These are phyloP conservation scores for Aphelenchoides avenae DNA, from an alignment of 1,140 invertebrate genomes.

Conservation along the genomic window DNA sequence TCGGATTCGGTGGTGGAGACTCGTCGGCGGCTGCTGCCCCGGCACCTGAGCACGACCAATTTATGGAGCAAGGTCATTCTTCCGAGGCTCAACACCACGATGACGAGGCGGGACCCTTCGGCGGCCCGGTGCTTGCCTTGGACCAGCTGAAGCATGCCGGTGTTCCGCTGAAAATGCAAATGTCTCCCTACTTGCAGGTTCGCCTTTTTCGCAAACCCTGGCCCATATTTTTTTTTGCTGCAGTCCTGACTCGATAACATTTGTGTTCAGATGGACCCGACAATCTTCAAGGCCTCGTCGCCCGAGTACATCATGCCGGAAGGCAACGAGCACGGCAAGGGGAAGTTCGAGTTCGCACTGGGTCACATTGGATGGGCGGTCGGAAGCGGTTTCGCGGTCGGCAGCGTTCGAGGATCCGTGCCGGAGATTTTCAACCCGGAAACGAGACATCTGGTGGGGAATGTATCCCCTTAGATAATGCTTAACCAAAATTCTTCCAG, in stretches of 20 bases:
- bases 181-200: conserved; percentile 49
- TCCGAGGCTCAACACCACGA: not conserved
- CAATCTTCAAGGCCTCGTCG: conserved; percentile 38
- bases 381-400: conserved; percentile 32
- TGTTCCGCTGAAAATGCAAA: conserved; percentile 39
- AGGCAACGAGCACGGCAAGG: conserved; percentile 42
- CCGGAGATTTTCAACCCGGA: conserved; percentile 38
- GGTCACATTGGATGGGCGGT: conserved; percentile 48
- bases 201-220: conserved; percentile 7
- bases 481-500: conserved; percentile 18
- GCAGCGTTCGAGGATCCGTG: conserved; percentile 32
- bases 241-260: no score
- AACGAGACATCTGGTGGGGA: conserved; percentile 30
- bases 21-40: no score
- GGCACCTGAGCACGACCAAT: no score
- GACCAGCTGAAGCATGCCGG: conserved; percentile 41
- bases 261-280: conserved; percentile 46
- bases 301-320: conserved; percentile 51
- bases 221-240: not conserved
- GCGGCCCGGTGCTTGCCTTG: conserved; percentile 23
- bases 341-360: conserved; percentile 43
- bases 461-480: no score
- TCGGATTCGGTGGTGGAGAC: no score
- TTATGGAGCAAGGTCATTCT: not conserved
- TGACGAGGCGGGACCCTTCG: not conserved